Conservation (phyloP, 2,113 vertebrate genomes). For the Gnathochromis pfefferi region DNA sequence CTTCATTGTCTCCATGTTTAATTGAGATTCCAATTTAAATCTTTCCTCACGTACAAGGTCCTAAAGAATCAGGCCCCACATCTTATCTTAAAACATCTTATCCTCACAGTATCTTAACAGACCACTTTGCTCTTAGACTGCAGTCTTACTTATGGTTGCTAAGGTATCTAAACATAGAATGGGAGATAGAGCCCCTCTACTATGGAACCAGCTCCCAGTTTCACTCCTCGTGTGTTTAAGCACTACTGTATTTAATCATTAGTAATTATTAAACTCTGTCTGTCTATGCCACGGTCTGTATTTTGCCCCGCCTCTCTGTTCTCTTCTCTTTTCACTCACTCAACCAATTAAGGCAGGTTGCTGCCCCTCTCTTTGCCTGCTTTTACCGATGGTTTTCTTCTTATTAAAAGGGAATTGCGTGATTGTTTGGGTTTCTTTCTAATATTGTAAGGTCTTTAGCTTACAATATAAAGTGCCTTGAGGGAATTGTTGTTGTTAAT, state of each 20-base stretch:
- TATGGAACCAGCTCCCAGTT: neutral
- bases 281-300: neutral
- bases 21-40: neutral
- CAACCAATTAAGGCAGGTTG: neutral
- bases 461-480: neutral
- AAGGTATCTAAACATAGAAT: neutral
- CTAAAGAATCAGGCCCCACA: neutral
- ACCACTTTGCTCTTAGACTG: neutral
- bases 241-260: neutral
- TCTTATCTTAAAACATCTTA: neutral
- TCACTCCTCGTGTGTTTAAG: neutral
- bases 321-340: neutral
- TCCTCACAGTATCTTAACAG: neutral
- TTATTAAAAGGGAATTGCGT: accelerated
- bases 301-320: neutral
- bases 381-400: neutral
- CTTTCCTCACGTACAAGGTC: neutral
- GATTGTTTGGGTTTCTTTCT: neutral
- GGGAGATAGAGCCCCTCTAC: neutral
- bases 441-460: neutral
- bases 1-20: neutral
- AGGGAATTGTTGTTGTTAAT: neutral
- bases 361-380: neutral
- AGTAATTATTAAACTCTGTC: neutral
- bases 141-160: neutral